Conservation (phyloP, 1,140 invertebrate genomes). For the Mycetomoellerius zeteki region DNA sequence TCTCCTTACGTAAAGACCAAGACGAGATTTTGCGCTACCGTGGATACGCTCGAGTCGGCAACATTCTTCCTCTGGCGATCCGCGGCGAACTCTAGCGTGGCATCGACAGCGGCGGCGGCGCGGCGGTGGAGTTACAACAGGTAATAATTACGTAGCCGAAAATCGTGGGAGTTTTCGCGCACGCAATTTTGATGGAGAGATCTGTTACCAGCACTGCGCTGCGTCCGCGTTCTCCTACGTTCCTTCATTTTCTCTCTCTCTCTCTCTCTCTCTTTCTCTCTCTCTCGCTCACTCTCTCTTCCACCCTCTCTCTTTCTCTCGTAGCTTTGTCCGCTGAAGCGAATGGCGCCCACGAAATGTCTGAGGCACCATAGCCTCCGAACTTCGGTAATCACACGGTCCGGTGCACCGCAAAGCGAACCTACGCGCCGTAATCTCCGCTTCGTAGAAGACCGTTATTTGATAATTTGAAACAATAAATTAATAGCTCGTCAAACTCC, state of each 20-base stretch:
- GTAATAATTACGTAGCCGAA: conserved; percentile 62
- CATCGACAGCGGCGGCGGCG: background rate
- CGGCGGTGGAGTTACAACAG: conserved; percentile 44
- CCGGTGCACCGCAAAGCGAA: conserved; percentile 85
- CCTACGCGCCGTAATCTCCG: conserved; percentile 72
- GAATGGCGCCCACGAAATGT: conserved; percentile 78
- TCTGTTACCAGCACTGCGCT: conserved; percentile 52
- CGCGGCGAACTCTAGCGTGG: conserved; percentile 20
- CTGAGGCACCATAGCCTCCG: conserved; percentile 81
- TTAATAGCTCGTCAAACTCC: conserved; percentile 63
- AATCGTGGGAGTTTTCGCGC: conserved; percentile 64
- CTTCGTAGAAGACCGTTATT: conserved; percentile 80
- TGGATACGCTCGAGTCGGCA: conserved; percentile 29
- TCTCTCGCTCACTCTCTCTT: background rate
- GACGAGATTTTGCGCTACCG: conserved; percentile 44
- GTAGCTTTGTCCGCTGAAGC: conserved; percentile 76
- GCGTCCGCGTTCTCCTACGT: conserved; percentile 13
- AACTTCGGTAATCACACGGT: conserved; percentile 86
- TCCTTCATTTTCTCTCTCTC: conserved; percentile 29
- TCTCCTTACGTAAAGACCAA: conserved; percentile 22
- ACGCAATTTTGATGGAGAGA: conserved; percentile 60
- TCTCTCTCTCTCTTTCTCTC: conserved; percentile 23
- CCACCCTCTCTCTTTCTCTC: conserved; percentile 4
- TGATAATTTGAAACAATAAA: conserved; percentile 71
- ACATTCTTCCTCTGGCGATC: conserved; percentile 25